Base-by-base conservation (phyloP, 1,140 invertebrate species). In the Macrobrachium nipponense region DNA sequence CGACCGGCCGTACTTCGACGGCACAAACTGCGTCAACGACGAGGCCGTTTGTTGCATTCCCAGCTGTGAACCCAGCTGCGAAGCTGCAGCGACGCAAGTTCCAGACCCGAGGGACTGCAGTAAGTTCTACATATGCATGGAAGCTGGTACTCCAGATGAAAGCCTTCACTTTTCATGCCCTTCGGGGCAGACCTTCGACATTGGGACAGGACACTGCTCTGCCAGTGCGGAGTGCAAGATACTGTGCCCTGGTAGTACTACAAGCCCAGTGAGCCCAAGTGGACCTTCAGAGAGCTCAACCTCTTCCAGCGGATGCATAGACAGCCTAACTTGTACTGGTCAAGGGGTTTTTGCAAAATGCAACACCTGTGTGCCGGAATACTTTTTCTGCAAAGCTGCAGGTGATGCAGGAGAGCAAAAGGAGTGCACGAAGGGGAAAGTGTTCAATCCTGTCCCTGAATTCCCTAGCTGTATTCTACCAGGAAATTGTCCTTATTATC, bases 101-200 rank as follows among this genome's bases (percentile, higher is more conserved):
- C 43, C 62, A 11, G 60, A 77, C 73, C 82, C 82, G n/a, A 66
- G 0, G 5, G 61, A 84, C 82, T 84, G 82, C 60, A 36, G 15
- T 43, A 76, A 68, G 6, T 84, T 51, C 73, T 84, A 84, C 82
- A 78, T 77, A 4, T 84, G 82, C n/a, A 14, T 27, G 58, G 51
- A 23, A 11, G 36, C 60, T 10, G 82, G 82, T 7, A 20, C 27
- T 15, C 60, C 62, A 2, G 17, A 64, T 27, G 23, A 59, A 23
- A 23, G 51, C 0, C 27, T 43, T 10, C 82, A 77, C 82, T 77
- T 77, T 43, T 1, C 14, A 4, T 84, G 82, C 62, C 60, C n/a
- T 23, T 23, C 17, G 17, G 82, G 73, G n/a, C 7, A 77, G 11
- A 7, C 7, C 61, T 84, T 77, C 44, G 75, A 84, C 61, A 23